These are phyloP conservation scores for Rhopalosiphum nymphaeae DNA, from an alignment of 2,888 invertebrate species.

Conservation along the genomic window DNA sequence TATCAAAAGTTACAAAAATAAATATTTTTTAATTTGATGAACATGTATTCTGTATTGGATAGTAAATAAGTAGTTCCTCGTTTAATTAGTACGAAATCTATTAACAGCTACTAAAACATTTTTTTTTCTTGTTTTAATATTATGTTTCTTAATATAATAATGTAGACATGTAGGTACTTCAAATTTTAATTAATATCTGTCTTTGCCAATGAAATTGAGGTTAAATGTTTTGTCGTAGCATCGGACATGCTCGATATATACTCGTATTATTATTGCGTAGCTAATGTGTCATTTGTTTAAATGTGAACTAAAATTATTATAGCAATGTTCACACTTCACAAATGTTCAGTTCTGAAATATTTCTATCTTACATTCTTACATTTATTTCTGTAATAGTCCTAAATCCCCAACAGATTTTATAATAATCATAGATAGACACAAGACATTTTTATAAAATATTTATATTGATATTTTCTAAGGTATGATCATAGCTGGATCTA, in stretches of 20 bases:
- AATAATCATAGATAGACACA: background rate
- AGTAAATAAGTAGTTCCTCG: background rate
- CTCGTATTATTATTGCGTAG: background rate
- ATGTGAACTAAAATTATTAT: background rate
- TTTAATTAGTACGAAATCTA: background rate
- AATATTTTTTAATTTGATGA: background rate
- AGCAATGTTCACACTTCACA: background rate
- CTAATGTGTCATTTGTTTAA: background rate
- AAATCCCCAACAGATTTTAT: background rate
- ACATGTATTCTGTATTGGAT: background rate
- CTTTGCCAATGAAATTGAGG: background rate
- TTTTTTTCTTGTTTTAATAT: background rate
- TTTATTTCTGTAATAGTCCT: background rate
- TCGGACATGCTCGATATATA: background rate
- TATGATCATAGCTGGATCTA: background rate
- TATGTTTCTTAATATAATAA: background rate
- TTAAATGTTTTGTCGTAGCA: background rate
- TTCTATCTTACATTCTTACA: background rate
- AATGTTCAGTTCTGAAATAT: background rate
- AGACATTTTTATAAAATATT: background rate
- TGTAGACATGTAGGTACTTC: background rate
- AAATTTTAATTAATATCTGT: background rate
- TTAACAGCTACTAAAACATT: background rate
- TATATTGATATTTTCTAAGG: background rate
- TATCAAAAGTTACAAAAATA: background rate